These are phyloP conservation scores for Ashinkailepas kermadecensis DNA, from an alignment of 2,888 invertebrate species.

Conservation along the genomic window DNA sequence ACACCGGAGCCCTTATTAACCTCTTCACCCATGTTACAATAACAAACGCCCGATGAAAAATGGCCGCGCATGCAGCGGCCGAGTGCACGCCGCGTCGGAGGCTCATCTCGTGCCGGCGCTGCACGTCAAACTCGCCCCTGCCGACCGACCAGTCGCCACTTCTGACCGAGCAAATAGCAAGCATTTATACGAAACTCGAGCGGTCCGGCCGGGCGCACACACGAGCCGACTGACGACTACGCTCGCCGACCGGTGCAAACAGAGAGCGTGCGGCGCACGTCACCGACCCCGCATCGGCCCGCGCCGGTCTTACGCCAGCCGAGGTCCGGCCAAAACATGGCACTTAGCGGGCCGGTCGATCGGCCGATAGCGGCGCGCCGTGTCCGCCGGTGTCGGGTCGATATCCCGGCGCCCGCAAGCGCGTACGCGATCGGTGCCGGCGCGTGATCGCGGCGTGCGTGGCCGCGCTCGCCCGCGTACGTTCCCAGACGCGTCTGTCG, in stretches of 20 bases:
- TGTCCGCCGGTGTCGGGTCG: background rate
- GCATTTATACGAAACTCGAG: conserved; percentile 1
- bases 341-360: background rate
- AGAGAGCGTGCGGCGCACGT: background rate
- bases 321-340: conserved; percentile 8
- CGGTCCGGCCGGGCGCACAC: background rate
- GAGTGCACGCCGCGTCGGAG: background rate
- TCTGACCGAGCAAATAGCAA: background rate
- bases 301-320: background rate
- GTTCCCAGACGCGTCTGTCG: background rate
- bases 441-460: too few relatives aligned
- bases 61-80: background rate
- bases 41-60: conserved; percentile 10
- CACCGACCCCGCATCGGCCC: background rate
- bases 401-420: too few relatives aligned
- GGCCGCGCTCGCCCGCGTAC: background rate
- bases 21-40: conserved; percentile 17
- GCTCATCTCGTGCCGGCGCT: background rate
- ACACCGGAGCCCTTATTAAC: background rate
- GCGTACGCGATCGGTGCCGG: too few relatives aligned
- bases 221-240: background rate
- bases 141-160: background rate
- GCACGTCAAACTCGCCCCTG: background rate
- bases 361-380: background rate
- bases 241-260: background rate